Conservation (phyloP, 2,888 invertebrate genomes). For the Nineta flava region DNA sequence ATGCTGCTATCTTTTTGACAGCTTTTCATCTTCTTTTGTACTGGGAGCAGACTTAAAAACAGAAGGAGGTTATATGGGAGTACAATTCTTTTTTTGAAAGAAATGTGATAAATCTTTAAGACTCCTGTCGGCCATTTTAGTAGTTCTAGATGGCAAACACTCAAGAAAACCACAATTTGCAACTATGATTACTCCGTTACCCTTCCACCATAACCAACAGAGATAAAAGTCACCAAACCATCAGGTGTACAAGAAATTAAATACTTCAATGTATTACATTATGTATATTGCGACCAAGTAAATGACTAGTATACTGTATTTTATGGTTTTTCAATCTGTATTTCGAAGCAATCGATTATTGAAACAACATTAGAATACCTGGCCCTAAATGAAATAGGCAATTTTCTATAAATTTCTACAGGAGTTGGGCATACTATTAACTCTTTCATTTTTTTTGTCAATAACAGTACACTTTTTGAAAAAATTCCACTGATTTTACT, state of each 20-base stretch:
- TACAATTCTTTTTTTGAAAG: neutral
- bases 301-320: neutral
- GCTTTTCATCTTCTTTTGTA: conserved; percentile 6
- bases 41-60: no score
- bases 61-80: neutral
- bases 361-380: conserved; percentile 2
- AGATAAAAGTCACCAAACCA: neutral
- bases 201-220: neutral
- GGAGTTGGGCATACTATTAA: conserved; percentile 3
- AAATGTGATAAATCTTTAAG: neutral
- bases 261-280: no score
- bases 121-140: neutral
- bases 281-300: neutral
- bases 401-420: neutral
- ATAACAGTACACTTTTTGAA: conserved; percentile 4
- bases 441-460: conserved; percentile 5
- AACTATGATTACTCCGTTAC: neutral
- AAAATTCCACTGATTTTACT: conserved; percentile 2
- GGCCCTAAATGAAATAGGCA: conserved; percentile 3
- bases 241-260: neutral
- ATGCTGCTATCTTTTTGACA: conserved; percentile 6
- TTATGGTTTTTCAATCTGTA: neutral
- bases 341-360: neutral
- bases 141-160: neutral
- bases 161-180: neutral